Conservation (phyloP, 2,888 invertebrate genomes). For the Pandemis cinnamomeana region DNA sequence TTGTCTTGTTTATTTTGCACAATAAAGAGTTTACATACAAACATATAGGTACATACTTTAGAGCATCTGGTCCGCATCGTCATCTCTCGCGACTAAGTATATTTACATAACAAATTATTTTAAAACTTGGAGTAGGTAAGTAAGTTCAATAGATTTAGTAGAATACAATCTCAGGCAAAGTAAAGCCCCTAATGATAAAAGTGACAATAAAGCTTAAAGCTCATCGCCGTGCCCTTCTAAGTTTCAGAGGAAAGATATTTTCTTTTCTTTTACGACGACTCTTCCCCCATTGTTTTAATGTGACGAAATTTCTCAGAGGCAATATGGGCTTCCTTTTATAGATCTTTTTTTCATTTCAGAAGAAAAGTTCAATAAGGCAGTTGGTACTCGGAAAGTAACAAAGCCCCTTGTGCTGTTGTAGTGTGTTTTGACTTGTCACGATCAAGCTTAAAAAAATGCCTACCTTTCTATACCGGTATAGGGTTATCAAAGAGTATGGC, state of each 20-base stretch:
- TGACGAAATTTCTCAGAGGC: slow-evolving; percentile 20
- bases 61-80: background rate
- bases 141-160: background rate
- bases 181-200: slow-evolving; percentile 16
- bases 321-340: slow-evolving; percentile 10
- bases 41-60: no score
- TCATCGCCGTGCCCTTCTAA: slow-evolving; percentile 21
- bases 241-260: slow-evolving; percentile 18
- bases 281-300: slow-evolving; percentile 34
- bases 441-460: background rate
- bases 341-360: slow-evolving; percentile 25
- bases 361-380: slow-evolving; percentile 21
- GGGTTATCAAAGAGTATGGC: no score
- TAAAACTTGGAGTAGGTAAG: background rate
- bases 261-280: slow-evolving; percentile 19
- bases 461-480: background rate
- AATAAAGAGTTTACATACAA: no score
- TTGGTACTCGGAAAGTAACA: background rate
- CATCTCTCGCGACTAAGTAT: background rate
- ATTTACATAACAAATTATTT: background rate
- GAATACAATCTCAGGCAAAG: background rate
- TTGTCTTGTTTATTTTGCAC: no score
- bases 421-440: background rate
- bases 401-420: slow-evolving; percentile 3
- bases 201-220: slow-evolving; percentile 30